Percentiles rank a stretch among this genome's conserved stretches.
Evolutionary conservation across 2,113 vertebrate genomes (phyloP).

Genomic region (Suncus etruscus): DNA sequence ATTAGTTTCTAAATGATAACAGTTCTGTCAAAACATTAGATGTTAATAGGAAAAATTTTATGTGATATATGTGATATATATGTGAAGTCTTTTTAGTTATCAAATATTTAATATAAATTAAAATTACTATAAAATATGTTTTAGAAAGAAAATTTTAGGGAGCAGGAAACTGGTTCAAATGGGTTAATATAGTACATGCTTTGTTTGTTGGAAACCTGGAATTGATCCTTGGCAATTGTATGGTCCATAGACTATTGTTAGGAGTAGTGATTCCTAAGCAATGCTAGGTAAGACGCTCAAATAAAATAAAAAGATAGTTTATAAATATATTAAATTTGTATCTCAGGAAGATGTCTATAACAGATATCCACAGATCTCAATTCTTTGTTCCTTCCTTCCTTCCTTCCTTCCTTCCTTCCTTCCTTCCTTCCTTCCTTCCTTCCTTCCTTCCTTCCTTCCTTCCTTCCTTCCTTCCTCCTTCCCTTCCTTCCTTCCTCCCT

Average conservation of each 20-base stretch:
- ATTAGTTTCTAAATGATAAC: neutral
- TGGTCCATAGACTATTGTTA: too few species aligned
- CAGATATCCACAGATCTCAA: neutral
- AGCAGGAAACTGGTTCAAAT: too few species aligned
- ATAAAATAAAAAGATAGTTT: too few species aligned
- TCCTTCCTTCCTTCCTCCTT: neutral
- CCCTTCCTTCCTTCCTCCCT: neutral
- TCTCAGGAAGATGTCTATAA: neutral
- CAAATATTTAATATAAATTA: neutral
- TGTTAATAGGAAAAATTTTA: neutral
- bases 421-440: neutral
- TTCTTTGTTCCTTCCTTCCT: neutral
- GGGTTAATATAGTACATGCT: too few species aligned
- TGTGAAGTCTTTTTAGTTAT: neutral
- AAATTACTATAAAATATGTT: neutral
- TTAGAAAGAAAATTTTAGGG: neutral
- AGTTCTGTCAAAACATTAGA: neutral
- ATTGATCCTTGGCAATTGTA: too few species aligned
- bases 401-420: neutral
- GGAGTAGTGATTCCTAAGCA: too few species aligned
- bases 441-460: neutral
- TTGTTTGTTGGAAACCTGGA: too few species aligned
- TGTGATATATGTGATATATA: fast-evolving
- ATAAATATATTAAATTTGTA: neutral
- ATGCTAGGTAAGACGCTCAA: too few species aligned